Evolutionary conservation across 2,888 invertebrate species (phyloP), one percentile per base, ranked within the genome.

Genomic region (Argynnis bischoffii): DNA sequence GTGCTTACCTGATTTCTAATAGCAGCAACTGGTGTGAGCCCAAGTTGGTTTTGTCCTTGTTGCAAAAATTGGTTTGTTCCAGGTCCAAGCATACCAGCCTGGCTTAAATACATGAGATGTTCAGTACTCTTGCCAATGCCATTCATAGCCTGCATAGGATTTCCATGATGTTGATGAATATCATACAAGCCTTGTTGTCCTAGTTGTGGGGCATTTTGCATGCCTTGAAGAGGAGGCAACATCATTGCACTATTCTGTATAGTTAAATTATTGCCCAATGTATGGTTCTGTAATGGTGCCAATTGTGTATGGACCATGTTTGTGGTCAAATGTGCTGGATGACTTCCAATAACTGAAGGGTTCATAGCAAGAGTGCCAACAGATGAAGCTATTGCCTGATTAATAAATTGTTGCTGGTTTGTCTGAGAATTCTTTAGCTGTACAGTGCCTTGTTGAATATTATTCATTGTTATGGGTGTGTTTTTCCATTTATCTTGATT

Each of bases 401-500:
- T 92, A 50, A 91, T 89, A 70, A 79, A 93, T 74, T 93, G 93
- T 78, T 94, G 93, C 74, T 93, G 90, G 76, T 90, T 93, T 76
- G 93, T 85, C 81, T 94, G 93, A 78, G 92, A 80, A 83, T 90
- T 83, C 81, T 92, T 92, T 71, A 92, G 78, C 71, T 87, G 92
- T 63, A 94, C 81, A 85, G 89, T 82, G 76, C 93, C 93, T 84
- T 95, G 93, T 76, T 92, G 94, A 92, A 89, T 94, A 81, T 89
- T 94, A 88, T 89, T 91, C 92, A 91, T 94, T 83, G 85, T 82
- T 55, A 92, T 89, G 83, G 94, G 85, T 80, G 95, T 91, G 88
- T 96, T 96, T 86, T 96, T 97, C 96, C 97, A 97, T 93, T 97
- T 97, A 92, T 97, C 97, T 87, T 96, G 96, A 89, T 95, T 96